Base-by-base conservation (phyloP, 2,888 invertebrate genomes). In the Amorpha juglandis region DNA sequence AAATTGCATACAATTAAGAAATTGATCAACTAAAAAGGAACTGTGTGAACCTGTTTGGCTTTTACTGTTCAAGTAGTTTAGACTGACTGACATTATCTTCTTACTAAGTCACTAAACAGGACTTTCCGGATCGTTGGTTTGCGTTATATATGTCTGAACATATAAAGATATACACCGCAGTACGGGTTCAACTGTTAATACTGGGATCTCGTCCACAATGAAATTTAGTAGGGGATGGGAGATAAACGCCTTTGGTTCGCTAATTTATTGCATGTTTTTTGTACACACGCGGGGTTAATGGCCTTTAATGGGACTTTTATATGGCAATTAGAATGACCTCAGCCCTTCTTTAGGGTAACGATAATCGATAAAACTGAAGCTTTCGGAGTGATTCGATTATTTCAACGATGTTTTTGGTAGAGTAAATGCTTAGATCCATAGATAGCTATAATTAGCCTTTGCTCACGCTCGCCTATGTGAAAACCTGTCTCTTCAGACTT, bases 231-330 rank as follows among this genome's bases (percentile, higher is more conserved):
- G 76, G 76, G 73, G 79, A 75, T 78, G 78, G 77, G 88, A 92
- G 92, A 92, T 78, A 81, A 81, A 92, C 88, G 78, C 86, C 76
- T 81, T 87, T 78, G 87, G 86, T 82, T 78, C 69, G 70, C 74
- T 84, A 86, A 92, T 92, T 91, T 92, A 92, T 91, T 72, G 80
- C 83, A 82, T 91, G 91, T 92, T 92, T 92, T 92, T 92, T 92
- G 88, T 89, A 78, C 75, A 79, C 80, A 75, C 70, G 71, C 77
- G 76, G 79, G 88, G 89, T 86, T 90, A 91, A 91, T 88, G 86
- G 83, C 84, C 88, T 87, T 79, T 90, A 88, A 92, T 88, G 87
- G 91, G 77, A 81, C 84, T 84, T 88, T 88, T 89, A 86, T 84
- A 86, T 87, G 81, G 79, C 83, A 82, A 82, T 87, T 84, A 86